phyloP scores from a whole-genome alignment of 2,888 invertebrate genomes.

The Epinotia nisella region DNA sequence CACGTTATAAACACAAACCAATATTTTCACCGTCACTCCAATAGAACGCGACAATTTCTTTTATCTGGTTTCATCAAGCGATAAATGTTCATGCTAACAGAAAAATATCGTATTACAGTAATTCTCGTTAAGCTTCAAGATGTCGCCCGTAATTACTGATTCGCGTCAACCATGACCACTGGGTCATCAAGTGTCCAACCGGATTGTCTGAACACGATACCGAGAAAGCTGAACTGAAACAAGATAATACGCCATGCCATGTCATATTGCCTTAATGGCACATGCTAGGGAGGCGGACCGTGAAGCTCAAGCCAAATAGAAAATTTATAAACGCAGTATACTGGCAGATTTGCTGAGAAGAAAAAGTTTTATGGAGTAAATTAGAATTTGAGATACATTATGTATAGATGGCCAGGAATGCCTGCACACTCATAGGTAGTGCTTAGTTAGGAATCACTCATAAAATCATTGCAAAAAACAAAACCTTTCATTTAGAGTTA shows the following conservation, averaged over 20 bases:
- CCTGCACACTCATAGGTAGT: too few species aligned
- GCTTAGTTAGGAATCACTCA: too few species aligned
- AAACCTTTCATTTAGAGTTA: too few species aligned
- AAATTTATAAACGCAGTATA: conserved; percentile 8
- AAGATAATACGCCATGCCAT: conserved; percentile 24
- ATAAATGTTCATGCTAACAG: neutral
- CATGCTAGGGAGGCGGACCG: conserved; percentile 27
- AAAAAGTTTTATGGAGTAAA: neutral
- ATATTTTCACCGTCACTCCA: neutral
- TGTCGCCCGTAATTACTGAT: conserved; percentile 11
- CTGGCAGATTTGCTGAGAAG: neutral
- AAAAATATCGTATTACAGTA: neutral
- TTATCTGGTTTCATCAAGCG: neutral
- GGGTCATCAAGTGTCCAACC: conserved; percentile 30
- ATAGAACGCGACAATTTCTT: too few species aligned
- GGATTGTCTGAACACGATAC: conserved; percentile 29
- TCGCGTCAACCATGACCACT: conserved; percentile 29
- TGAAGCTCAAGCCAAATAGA: conserved; percentile 22
- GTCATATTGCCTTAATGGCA: conserved; percentile 38
- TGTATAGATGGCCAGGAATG: too few species aligned
- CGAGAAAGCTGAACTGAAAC: conserved; percentile 43
- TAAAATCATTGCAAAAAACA: too few species aligned
- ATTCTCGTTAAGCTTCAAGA: conserved; percentile 3
- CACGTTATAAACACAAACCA: too few species aligned
- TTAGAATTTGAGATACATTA: too few species aligned